A percentile compares a stretch with the other conserved stretches of the same genome.
Conservation (phyloP, 2,888 invertebrate genomes). For the Nomada hirtipes region DNA sequence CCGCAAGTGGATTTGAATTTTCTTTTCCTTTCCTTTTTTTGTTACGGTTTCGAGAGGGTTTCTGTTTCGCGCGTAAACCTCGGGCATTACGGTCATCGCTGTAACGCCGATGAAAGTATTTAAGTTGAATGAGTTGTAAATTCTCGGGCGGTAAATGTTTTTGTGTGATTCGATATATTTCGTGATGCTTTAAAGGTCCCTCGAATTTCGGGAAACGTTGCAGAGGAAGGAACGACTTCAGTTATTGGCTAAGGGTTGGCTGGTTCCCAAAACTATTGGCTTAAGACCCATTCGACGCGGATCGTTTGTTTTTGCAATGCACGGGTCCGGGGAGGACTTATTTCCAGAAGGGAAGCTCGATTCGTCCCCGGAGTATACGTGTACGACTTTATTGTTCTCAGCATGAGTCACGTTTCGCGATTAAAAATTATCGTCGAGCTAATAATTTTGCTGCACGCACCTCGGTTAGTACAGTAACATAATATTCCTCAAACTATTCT, state of each 20-base stretch:
- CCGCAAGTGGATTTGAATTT: slow-evolving; percentile 67
- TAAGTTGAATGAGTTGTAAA: too few species aligned
- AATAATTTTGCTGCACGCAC: too few species aligned
- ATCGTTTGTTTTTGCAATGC: slow-evolving; percentile 56
- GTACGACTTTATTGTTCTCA: slow-evolving; percentile 40
- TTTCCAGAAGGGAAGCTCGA: slow-evolving; percentile 29
- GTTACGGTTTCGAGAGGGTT: background rate
- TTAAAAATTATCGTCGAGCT: slow-evolving; percentile 20
- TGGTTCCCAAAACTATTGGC: slow-evolving; percentile 39
- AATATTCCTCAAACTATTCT: too few species aligned
- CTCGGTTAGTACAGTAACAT: too few species aligned
- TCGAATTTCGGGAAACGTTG: background rate
- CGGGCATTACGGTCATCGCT: background rate
- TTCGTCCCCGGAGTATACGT: slow-evolving; percentile 58
- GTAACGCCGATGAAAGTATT: background rate
- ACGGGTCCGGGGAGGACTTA: slow-evolving; percentile 24
- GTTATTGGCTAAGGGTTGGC: background rate
- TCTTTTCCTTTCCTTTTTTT: slow-evolving; percentile 10
- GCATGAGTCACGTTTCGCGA: slow-evolving; percentile 52
- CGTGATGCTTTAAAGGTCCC: too few species aligned
- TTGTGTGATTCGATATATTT: too few species aligned
- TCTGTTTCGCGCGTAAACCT: slow-evolving; percentile 6
- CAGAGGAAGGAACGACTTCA: background rate
- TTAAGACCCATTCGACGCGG: slow-evolving; percentile 51
- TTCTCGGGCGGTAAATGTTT: too few species aligned